These are phyloP conservation scores for Amazona ochrocephala DNA, from an alignment of 2,797 vertebrate species.

Conservation along the genomic window DNA sequence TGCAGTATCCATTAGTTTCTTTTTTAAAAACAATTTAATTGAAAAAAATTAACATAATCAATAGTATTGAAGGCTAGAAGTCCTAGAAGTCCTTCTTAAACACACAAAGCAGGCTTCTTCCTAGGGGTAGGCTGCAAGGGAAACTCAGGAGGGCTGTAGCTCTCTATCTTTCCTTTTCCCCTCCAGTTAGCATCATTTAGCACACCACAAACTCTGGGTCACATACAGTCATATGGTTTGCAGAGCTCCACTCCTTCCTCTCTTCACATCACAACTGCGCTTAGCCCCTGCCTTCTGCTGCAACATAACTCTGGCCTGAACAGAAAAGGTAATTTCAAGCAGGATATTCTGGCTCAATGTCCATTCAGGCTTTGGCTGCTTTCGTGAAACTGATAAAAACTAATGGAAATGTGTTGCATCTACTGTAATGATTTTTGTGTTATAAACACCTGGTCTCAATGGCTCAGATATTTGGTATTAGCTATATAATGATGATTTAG, in stretches of 20 bases:
- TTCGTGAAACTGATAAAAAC: slow-evolving; percentile 30
- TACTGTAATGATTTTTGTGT: slow-evolving; percentile 1
- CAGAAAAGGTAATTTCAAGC: neutral
- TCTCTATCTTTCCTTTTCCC: slow-evolving; percentile 20
- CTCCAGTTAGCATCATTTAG: slow-evolving; percentile 23
- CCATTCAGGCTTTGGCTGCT: neutral
- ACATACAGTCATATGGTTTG: slow-evolving; percentile 54
- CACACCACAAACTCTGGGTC: slow-evolving; percentile 40
- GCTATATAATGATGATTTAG: slow-evolving; percentile 1
- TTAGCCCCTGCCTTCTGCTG: neutral
- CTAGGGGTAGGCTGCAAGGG: neutral
- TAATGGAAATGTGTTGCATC: slow-evolving; percentile 1
- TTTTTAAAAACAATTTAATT: neutral
- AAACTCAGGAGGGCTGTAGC: neutral
- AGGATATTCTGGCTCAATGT: neutral
- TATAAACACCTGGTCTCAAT: slow-evolving; percentile 44
- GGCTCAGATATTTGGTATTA: slow-evolving; percentile 11
- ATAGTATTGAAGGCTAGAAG: neutral
- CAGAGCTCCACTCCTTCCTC: slow-evolving; percentile 38
- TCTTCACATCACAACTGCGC: neutral
- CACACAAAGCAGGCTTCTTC: neutral
- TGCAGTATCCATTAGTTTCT: neutral
- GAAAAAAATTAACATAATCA: neutral
- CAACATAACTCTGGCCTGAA: neutral
- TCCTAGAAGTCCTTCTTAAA: neutral